Evolutionary conservation across 1,140 invertebrate species (phyloP).

Genomic region (Phenacoccus solenopsis): DNA sequence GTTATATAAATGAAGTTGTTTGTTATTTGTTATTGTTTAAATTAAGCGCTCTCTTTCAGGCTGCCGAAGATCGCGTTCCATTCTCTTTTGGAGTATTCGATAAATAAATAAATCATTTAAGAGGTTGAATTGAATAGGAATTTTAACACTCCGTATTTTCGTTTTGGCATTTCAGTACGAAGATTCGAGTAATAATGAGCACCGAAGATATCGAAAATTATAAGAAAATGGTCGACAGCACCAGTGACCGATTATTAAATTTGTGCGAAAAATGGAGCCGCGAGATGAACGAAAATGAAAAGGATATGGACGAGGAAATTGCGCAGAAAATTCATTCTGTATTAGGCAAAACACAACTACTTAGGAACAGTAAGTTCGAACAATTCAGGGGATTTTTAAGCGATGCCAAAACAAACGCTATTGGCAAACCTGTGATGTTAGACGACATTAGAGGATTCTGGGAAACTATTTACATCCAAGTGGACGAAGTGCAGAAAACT

Average conservation of each 20-base stretch:
- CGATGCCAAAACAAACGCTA: background rate
- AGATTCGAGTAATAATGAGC: constrained; percentile 1
- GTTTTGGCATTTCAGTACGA: constrained; percentile 3
- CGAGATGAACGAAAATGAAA: background rate
- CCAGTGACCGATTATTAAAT: background rate
- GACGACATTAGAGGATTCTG: constrained; percentile 5
- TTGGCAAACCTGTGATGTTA: constrained; percentile 4
- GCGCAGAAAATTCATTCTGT: constrained; percentile 1
- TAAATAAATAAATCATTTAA: background rate
- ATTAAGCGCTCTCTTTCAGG: background rate
- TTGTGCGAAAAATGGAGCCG: background rate
- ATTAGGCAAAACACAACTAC: background rate
- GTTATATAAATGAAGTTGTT: background rate
- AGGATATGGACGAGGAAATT: background rate
- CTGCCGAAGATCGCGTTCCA: background rate
- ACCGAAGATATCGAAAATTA: constrained; percentile 10
- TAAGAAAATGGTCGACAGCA: background rate
- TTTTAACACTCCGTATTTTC: constrained; percentile 7
- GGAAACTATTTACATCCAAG: background rate
- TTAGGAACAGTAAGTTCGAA: constrained; percentile 8
- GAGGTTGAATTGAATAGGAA: background rate
- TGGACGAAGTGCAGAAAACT: background rate
- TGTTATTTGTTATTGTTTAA: background rate
- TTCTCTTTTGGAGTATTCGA: background rate
- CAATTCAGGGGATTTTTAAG: constrained; percentile 6